Evolutionary conservation across 2,888 invertebrate genomes (phyloP), one percentile per base, ranked within the genome.

Genomic region (Xestia c-nigrum): DNA sequence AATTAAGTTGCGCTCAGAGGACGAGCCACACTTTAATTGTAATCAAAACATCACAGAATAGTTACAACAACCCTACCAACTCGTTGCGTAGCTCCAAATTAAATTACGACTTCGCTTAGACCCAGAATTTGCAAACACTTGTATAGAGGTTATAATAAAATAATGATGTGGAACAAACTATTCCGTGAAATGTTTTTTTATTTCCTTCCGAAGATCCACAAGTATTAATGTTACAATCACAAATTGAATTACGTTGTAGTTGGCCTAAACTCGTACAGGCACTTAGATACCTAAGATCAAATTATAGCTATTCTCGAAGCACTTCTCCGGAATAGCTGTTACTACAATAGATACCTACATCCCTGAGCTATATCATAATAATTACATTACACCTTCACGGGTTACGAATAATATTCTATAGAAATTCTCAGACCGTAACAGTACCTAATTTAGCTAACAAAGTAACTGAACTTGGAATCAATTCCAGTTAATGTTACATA

Each of bases 41-140:
- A 89, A 91, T 91, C 90, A 92, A 89, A 91, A 91, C 90, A 91
- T 87, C 84, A 84, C 79, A 82, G 85, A 86, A 87, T 83, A 86
- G 84, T 87, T 84, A 86, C 81, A 76, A 74, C 77, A 74, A 74
- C 77, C 84, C 79, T 76, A 77, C 78, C 61, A 84, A 81, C 82
- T 83, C 82, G 73, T 74, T 84, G 79, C 79, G 84, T 79, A 81
- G 74, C 81, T 85, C 73, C 67, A 70, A 88, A 89, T 89, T 87
- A 78, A 89, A 87, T 87, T 87, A 88, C 72, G 76, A 83, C 80
- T 80, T 81, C 64, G 72, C 76, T 78, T 83, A 73, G 72, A 80
- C 76, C 80, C 77, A 65, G 72, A 78, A 81, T 85, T 85, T 74
- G 76, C 74, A 70, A 87, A 87, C 66, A 82, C 79, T 75, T 73